phyloP scores from a whole-genome alignment of 2,113 vertebrate genomes.

The Cavia aperea region DNA sequence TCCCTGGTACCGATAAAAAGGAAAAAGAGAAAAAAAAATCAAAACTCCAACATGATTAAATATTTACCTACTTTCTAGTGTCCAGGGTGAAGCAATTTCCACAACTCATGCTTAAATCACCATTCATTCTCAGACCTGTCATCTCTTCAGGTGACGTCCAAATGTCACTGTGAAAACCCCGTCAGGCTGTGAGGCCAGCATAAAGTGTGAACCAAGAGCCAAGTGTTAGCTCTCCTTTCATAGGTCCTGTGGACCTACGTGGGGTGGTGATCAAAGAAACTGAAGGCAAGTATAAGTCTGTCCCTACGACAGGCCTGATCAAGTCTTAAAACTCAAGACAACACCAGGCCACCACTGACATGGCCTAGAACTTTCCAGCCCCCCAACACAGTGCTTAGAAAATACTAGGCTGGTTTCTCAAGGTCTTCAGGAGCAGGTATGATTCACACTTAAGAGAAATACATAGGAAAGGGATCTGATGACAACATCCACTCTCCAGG shows the following conservation, averaged over 20 bases:
- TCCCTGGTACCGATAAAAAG: too few species aligned
- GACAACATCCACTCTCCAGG: not conserved
- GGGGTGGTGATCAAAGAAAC: not conserved
- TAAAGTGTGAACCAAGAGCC: not conserved
- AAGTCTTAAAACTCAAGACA: conserved; percentile 6
- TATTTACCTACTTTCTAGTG: not conserved
- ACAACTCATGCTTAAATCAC: not conserved
- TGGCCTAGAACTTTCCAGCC: not conserved
- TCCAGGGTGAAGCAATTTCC: not conserved
- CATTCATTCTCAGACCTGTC: conserved; percentile 13
- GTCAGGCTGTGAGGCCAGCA: not conserved
- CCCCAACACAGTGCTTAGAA: not conserved
- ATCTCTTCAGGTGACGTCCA: conserved; percentile 14
- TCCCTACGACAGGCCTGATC: not conserved
- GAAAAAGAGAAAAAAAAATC: not conserved
- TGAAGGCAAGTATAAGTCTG: not conserved
- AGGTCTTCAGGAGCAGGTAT: not conserved
- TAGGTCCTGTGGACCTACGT: rapidly evolving
- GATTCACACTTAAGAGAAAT: conserved; percentile 11
- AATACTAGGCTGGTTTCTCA: not conserved
- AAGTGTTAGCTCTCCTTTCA: not conserved
- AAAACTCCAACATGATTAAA: not conserved
- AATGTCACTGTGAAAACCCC: not conserved
- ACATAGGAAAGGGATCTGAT: not conserved
- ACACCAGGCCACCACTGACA: not conserved